phyloP scores from a whole-genome alignment of 2,113 vertebrate species.

The Athene cunicularia region DNA sequence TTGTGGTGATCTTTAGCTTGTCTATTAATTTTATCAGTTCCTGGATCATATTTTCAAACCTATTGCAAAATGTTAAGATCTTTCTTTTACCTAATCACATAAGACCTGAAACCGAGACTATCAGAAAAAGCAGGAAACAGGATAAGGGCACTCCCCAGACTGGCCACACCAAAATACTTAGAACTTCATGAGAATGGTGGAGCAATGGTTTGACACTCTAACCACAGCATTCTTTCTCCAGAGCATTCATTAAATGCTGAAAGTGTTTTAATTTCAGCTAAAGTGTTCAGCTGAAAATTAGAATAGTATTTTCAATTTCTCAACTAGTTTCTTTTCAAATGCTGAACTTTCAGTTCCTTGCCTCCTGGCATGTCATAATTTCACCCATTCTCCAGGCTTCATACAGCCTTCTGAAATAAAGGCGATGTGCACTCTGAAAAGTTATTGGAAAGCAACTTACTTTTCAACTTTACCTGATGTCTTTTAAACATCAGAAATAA shows the following conservation, averaged over 20 bases:
- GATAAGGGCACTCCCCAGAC: not conserved
- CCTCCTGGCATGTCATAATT: not conserved
- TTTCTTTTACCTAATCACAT: not conserved
- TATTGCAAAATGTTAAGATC: not conserved
- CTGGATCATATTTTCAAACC: not conserved
- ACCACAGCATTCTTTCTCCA: not conserved
- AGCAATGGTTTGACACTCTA: not conserved
- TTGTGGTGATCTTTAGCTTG: not conserved
- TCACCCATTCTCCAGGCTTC: not conserved
- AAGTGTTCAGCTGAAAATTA: not conserved
- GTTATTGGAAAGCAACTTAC: not conserved
- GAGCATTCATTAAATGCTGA: not conserved
- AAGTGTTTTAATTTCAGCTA: not conserved
- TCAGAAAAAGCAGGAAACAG: not conserved
- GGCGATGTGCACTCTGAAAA: not conserved
- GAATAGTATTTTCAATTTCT: not conserved
- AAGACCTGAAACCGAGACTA: not conserved
- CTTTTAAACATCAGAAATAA: not conserved
- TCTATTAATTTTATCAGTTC: not conserved
- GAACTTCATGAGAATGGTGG: not conserved
- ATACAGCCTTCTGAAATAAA: not conserved
- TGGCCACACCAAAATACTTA: not conserved
- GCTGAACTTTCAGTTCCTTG: not conserved
- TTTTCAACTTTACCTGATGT: not conserved
- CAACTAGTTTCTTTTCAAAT: not conserved